Evolutionary conservation across 2,888 invertebrate species (phyloP).

Genomic region (Agelastica alni): DNA sequence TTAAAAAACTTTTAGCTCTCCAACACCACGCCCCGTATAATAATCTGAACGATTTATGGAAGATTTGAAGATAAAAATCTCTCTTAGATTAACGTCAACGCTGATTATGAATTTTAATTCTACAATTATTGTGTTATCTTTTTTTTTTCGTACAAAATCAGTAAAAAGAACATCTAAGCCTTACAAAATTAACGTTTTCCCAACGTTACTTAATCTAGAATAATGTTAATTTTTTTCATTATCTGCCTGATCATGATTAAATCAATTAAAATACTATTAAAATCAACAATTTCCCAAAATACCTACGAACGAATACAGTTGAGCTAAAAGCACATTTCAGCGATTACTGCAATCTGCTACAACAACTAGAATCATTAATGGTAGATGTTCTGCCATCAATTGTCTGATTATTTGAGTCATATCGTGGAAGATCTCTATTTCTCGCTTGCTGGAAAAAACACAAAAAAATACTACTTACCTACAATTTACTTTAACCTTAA

Average conservation of each 20-base stretch:
- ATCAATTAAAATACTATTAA: not conserved
- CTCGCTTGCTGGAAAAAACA: slow-evolving; percentile 70
- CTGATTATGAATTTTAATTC: too few relatives aligned
- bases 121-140: too few relatives aligned
- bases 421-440: slow-evolving; percentile 79
- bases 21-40: too few relatives aligned
- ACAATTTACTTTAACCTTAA: not conserved
- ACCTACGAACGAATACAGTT: slow-evolving; percentile 12
- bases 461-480: not conserved
- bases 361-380: slow-evolving; percentile 69
- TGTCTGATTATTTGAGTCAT: slow-evolving; percentile 71
- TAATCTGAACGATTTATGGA: not conserved
- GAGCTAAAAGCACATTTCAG: slow-evolving; percentile 7
- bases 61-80: not conserved
- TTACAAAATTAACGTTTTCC: too few relatives aligned
- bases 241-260: not conserved
- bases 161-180: too few relatives aligned
- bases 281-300: not conserved
- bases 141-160: too few relatives aligned
- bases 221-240: not conserved
- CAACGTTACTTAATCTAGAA: too few relatives aligned
- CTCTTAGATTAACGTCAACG: too few relatives aligned
- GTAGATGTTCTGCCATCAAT: slow-evolving; percentile 74
- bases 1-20: too few relatives aligned
- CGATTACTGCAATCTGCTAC: slow-evolving; percentile 53